These are phyloP conservation scores for Chaenogobius annularis DNA, from an alignment of 2,113 vertebrate species.

Conservation along the genomic window DNA sequence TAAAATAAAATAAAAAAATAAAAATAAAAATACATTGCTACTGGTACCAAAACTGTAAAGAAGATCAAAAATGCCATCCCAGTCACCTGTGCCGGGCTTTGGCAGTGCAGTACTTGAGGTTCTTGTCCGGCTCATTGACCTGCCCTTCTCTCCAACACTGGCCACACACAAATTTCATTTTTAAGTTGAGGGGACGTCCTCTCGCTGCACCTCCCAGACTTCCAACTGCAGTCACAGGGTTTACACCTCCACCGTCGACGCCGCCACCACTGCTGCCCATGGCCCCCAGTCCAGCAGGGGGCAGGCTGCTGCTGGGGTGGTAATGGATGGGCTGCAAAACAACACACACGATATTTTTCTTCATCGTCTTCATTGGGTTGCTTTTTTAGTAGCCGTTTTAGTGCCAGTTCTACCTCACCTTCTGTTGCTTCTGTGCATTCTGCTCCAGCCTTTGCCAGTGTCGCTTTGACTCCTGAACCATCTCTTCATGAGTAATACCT, in stretches of 20 bases:
- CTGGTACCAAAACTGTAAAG: background rate
- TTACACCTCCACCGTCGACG: slow-evolving; percentile 55
- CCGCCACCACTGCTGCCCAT: slow-evolving; percentile 44
- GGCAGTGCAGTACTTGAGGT: slow-evolving; percentile 96
- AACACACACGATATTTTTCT: background rate
- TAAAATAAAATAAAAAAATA: too few species aligned
- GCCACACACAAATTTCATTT: slow-evolving; percentile 98
- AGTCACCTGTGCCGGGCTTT: slow-evolving; percentile 94
- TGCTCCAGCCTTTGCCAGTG: slow-evolving; percentile 93
- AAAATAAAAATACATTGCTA: too few species aligned
- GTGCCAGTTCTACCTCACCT: slow-evolving; percentile 42
- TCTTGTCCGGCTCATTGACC: slow-evolving; percentile 95
- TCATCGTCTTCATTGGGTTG: background rate
- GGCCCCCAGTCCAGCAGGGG: slow-evolving; percentile 43
- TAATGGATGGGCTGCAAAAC: slow-evolving; percentile 64
- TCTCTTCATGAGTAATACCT: slow-evolving; percentile 98
- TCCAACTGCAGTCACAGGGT: slow-evolving; percentile 43
- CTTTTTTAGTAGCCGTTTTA: background rate
- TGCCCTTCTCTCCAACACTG: slow-evolving; percentile 97
- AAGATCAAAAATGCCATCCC: background rate
- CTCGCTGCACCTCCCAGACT: slow-evolving; percentile 60
- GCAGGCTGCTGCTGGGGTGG: slow-evolving; percentile 60
- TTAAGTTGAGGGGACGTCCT: slow-evolving; percentile 80
- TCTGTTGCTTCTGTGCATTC: slow-evolving; percentile 82
- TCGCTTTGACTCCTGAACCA: slow-evolving; percentile 95